A percentile compares a stretch with the other conserved stretches of the same genome.
Conservation (phyloP, 2,797 vertebrate genomes). For the Apogon talboti region DNA sequence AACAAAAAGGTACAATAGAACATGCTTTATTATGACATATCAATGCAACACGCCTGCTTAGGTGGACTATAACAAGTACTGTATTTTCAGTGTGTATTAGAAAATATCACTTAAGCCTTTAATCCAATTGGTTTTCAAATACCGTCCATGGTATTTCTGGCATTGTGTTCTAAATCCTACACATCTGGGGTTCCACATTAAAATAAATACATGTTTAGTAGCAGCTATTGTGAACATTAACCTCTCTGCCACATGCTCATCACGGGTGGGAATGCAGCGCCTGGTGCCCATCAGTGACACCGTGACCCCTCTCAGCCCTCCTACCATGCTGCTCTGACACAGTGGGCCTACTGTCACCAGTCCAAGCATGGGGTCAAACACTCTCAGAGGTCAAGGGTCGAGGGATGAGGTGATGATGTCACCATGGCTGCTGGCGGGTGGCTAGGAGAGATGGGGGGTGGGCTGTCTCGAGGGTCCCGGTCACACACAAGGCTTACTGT, state of each 20-base stretch:
- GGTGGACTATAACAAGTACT: not conserved
- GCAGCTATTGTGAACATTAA: constrained; percentile 28
- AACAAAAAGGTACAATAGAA: not conserved
- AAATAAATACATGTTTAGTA: constrained; percentile 46
- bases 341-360: constrained; percentile 80
- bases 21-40: not conserved
- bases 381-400: constrained; percentile 76
- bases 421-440: constrained; percentile 65
- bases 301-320: constrained; percentile 62
- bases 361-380: constrained; percentile 76
- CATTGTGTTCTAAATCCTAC: constrained; percentile 7
- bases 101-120: not conserved
- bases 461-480: constrained; percentile 65
- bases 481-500: constrained; percentile 82
- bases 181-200: constrained; percentile 21
- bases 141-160: not conserved
- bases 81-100: not conserved
- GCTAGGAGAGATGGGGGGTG: constrained; percentile 52
- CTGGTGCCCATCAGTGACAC: constrained; percentile 66
- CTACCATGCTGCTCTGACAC: constrained; percentile 60
- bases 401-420: constrained; percentile 84
- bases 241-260: constrained; percentile 12
- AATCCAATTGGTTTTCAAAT: not conserved
- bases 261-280: constrained; percentile 59
- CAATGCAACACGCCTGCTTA: not conserved